Base-by-base conservation (phyloP, 1,140 invertebrate species). In the Samia ricini region DNA sequence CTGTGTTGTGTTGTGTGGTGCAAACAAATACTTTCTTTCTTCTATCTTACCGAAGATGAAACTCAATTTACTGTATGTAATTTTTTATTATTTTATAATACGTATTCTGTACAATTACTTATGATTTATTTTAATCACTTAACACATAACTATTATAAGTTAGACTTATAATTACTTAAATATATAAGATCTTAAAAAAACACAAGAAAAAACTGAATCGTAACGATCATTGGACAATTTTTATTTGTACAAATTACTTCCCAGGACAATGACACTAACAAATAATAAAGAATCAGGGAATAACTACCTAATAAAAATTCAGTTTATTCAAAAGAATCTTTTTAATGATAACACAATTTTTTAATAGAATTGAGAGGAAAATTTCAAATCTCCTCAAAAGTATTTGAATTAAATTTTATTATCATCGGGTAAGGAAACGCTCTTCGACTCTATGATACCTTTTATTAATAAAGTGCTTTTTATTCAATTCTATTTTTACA, bases 401-500 rank as follows among this genome's bases (percentile, higher is more conserved):
- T 77, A 82, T 70, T 78, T 76, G 82, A 84, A 85, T 85, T 83
- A 83, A n/a, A 70, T 78, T 81, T 77, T 85, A 81, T 82, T 79
- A 84, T 64, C 74, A 71, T 66, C 68, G 80, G 75, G 77, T 81
- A 83, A 83, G 76, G 77, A 51, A 63, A 63, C 61, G 57, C 61
- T 66, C 64, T 33, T 15, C 18, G 21, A 21, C 52, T 8, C 21
- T 22, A 10, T 15, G 52, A 22, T n/a, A 15, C 4, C 19, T 55
- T 23, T 24, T 4, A 21, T 21, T 1, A 24, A 24, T 15, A 2
- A 24, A 23, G 10, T 22, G 49, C 20, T 55, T 61, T 59, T 51
- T 54, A 42, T 50, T 58, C n/a, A 49, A 56, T 57, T 49, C 55
- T 52, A 55, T 56, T 60, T 20, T 50, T 21, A 49, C 51, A 57